Base-by-base conservation (phyloP, 2,888 invertebrate species). In the Latrodectus elegans region DNA sequence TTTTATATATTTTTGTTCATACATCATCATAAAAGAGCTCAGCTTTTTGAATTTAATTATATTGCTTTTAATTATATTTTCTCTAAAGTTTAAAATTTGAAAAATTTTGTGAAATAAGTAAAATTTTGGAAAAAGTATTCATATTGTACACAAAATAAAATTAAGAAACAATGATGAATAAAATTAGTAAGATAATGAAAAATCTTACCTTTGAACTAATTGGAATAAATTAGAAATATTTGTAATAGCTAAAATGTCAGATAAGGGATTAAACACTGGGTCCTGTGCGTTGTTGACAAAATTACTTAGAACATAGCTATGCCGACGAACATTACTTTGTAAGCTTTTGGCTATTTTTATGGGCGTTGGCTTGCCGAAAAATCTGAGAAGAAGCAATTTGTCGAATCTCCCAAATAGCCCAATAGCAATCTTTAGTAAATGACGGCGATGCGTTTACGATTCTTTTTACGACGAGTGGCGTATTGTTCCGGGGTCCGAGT, bases 301-400 rank as follows among this genome's bases (percentile, higher is more conserved):
- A 38, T 38, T 38, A 38, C 38, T 38, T 38, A 38, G 38, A 38
- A 38, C 38, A 38, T 38, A 38, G 38, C 38, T 38, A 38, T 52
- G 9, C 22, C 15, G 8, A 4, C 51, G 14, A 52, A 51, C 74
- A 14, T n/a, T 52, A 60, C 60, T n/a, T 53, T 22, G 49, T 51
- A 8, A 55, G n/a, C 83, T 71, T 22, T 22, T 52, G 84, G 84
- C 17, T 49, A 73, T 55, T 84, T 78, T 84, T 84, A 84, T 73
- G 77, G 78, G 73, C 73, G 78, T 77, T 26, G 77, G 51, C 67
- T 65, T 52, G 52, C 11, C 53, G 49, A 67, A 53, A 53, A 84
- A 77, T 73, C 73, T n/a, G 67, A 78, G 55, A 14, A 60, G 22
- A 52, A 55, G 73, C 74, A 84, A 78, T 84, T 84, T 67, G 84